Evolutionary conservation across 1,140 invertebrate genomes (phyloP).

Genomic region (Diorhabda elongata): DNA sequence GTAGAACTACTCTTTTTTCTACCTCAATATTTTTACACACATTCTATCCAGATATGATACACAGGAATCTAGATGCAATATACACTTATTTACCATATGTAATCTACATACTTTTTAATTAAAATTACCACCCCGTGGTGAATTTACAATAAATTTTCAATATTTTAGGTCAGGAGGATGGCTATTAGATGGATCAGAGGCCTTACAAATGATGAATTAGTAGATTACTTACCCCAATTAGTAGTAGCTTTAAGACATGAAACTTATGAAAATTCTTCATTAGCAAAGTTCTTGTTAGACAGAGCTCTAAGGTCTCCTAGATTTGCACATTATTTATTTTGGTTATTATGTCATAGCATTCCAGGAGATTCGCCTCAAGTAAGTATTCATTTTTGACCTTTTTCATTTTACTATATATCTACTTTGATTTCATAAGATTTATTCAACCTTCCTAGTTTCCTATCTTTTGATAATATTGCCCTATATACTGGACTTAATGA

Average conservation of each 20-base stretch:
- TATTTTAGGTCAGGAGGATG: conserved; percentile 69
- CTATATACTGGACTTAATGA: no score
- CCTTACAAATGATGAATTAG: conserved; percentile 81
- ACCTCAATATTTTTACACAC: no score
- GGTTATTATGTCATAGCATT: conserved; percentile 78
- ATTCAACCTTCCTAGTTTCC: no score
- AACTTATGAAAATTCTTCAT: conserved; percentile 82
- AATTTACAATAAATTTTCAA: no score
- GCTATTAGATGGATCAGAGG: conserved; percentile 78
- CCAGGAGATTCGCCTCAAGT: conserved; percentile 68
- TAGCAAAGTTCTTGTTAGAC: conserved; percentile 79
- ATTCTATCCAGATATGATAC: no score
- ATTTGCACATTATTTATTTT: conserved; percentile 92
- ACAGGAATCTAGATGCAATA: no score
- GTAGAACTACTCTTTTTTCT: no score
- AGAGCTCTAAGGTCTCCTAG: conserved; percentile 80
- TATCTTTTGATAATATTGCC: no score
- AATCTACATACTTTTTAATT: no score
- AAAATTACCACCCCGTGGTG: no score
- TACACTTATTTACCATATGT: no score
- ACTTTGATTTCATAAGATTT: no score
- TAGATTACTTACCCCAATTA: conserved; percentile 89
- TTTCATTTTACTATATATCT: not conserved
- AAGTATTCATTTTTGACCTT: conserved; percentile 16
- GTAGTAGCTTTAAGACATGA: conserved; percentile 93